A percentile compares a stretch with the other conserved stretches of the same genome.
These are phyloP conservation scores for Siniperca obscura DNA, from an alignment of 2,797 vertebrate species.

Conservation along the genomic window DNA sequence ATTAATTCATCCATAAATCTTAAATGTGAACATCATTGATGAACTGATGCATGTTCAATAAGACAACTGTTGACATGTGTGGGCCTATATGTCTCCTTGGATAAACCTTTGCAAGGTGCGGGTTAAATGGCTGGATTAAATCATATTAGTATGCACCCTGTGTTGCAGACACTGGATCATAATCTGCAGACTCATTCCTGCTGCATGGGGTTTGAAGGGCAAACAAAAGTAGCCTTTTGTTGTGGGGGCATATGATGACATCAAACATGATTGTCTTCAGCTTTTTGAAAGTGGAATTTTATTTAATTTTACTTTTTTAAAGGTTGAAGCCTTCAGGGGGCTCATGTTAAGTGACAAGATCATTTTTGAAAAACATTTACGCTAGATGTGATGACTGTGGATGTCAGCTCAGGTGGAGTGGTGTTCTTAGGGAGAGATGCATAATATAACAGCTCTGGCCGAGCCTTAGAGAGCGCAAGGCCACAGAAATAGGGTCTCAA, in stretches of 20 bases:
- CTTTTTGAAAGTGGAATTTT: constrained; percentile 46
- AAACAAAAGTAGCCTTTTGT: constrained; percentile 57
- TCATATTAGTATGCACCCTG: constrained; percentile 43
- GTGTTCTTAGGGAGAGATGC: constrained; percentile 30
- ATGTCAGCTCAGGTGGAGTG: constrained; percentile 52
- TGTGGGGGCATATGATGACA: constrained; percentile 39
- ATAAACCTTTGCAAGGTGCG: constrained; percentile 31
- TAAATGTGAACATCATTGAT: constrained; percentile 57
- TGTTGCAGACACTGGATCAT: constrained; percentile 27
- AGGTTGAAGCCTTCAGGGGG: constrained; percentile 30
- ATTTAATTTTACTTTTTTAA: constrained; percentile 37
- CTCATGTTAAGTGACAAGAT: constrained; percentile 41
- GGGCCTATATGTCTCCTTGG: constrained; percentile 36
- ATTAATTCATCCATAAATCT: constrained; percentile 71
- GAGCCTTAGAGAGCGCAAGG: constrained; percentile 39
- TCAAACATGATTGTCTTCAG: constrained; percentile 42
- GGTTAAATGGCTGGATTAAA: constrained; percentile 51
- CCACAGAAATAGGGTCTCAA: constrained; percentile 54
- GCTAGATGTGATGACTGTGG: constrained; percentile 31
- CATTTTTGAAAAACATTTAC: constrained; percentile 24
- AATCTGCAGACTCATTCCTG: constrained; percentile 30
- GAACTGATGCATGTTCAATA: constrained; percentile 60
- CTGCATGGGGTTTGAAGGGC: constrained; percentile 50
- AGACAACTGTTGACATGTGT: constrained; percentile 56
- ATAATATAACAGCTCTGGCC: constrained; percentile 32